Evolutionary conservation across 2,888 invertebrate species (phyloP), one percentile per base, ranked within the genome.

Genomic region (Caenorhabditis sp.): DNA sequence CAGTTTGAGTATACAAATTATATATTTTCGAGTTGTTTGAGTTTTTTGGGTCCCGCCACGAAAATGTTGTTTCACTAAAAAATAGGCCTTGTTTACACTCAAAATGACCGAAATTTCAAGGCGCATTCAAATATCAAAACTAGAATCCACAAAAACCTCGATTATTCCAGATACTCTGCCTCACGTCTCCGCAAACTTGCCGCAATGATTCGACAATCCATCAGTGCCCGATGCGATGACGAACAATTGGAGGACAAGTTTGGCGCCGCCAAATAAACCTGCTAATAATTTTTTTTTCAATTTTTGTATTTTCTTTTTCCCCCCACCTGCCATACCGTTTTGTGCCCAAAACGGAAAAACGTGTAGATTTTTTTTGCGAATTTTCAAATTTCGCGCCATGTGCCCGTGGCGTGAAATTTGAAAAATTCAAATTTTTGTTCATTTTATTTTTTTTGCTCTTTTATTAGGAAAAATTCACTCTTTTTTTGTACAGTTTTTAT

Each of bases 131-230:
- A n/a, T n/a, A n/a, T n/a, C n/a, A n/a, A n/a, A n/a, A n/a, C n/a
- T n/a, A n/a, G n/a, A n/a, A n/a, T 43, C 31, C 31, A 6, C 31
- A 6, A 6, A 37, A 14, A 21, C 37, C 50, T 19, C 49, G 23
- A 23, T 60, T 23, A 14, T 66, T 77, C 12, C 73, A 81, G 79
- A 70, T 79, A 78, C 60, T 76, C 81, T 19, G 74, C 79, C n/a
- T 75, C 76, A 1, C 61, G 79, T 59, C 71, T 81, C 53, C 78
- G 79, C 49, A 81, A 81, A 69, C 72, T 77, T 4, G 77, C 78
- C 37, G 73, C 72, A n/a, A 70, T 80, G 69, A 81, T 78, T 19
- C 63, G 76, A 19, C 78, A 78, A 43, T 43, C 43, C 43, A 17
- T 43, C 43, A 51, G 51, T 37, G 54, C 27, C 21, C 51, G 66